These are phyloP conservation scores for Lithobates sylvaticus DNA, from an alignment of 2,797 vertebrate genomes.

Conservation along the genomic window DNA sequence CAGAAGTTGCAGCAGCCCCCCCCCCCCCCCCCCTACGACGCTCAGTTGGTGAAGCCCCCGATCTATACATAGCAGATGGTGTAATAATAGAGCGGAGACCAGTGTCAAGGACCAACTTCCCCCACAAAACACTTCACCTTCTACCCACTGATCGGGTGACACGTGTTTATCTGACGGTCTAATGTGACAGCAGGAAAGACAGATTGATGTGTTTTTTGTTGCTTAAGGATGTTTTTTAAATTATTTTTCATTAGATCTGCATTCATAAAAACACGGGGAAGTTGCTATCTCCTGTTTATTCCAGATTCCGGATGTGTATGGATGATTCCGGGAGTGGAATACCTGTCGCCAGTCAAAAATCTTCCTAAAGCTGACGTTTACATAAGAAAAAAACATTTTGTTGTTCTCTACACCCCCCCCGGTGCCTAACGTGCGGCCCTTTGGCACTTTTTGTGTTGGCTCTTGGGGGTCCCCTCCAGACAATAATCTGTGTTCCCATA, in stretches of 20 bases:
- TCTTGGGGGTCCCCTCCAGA: too few species aligned
- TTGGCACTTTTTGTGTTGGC: too few species aligned
- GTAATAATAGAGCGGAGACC: neutral
- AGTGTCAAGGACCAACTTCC: neutral
- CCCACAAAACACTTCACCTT: neutral
- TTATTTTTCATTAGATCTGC: slow-evolving; percentile 49
- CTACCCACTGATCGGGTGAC: neutral
- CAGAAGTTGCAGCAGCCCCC: too few species aligned
- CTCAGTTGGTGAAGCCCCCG: too few species aligned
- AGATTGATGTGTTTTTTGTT: slow-evolving; percentile 72
- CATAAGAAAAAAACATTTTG: too few species aligned
- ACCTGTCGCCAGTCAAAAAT: too few species aligned
- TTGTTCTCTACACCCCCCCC: too few species aligned
- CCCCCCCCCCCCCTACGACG: too few species aligned
- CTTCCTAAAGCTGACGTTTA: too few species aligned
- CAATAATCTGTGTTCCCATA: too few species aligned
- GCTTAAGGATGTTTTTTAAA: slow-evolving; percentile 73
- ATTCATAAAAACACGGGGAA: neutral
- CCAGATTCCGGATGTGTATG: neutral
- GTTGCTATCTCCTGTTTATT: neutral
- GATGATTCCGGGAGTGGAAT: neutral
- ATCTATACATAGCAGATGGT: neutral
- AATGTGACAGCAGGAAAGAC: slow-evolving; percentile 73
- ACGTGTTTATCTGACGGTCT: neutral
- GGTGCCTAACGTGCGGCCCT: too few species aligned